Evolutionary conservation across 2,113 vertebrate species (phyloP).

Genomic region (Sceloporus tristichus): DNA sequence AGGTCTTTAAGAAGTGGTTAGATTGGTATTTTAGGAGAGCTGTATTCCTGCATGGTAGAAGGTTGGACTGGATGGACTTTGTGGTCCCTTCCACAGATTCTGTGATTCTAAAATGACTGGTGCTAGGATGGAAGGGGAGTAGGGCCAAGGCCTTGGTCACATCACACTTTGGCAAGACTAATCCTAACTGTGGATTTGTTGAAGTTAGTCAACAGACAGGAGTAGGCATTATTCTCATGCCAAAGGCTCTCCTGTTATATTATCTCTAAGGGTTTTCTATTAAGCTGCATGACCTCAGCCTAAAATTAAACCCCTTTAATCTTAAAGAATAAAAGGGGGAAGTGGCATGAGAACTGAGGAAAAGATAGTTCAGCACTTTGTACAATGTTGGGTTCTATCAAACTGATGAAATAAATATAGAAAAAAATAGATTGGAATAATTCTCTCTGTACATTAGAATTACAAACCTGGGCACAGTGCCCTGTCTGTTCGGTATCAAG

Average conservation of each 20-base stretch:
- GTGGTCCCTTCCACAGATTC: no score
- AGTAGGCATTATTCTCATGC: background rate
- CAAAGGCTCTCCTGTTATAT: background rate
- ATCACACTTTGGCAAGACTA: background rate
- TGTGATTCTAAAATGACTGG: background rate
- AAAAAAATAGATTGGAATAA: background rate
- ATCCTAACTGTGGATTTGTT: background rate
- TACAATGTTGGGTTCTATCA: background rate
- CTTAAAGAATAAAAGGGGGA: background rate
- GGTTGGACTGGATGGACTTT: no score
- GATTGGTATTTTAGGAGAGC: no score
- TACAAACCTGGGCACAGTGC: background rate
- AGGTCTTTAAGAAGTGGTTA: no score
- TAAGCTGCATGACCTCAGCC: background rate
- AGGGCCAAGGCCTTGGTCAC: background rate
- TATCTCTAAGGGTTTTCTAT: background rate
- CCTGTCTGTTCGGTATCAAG: background rate
- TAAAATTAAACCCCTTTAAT: background rate
- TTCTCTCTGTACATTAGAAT: background rate
- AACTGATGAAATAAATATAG: background rate
- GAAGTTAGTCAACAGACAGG: background rate
- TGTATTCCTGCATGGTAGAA: no score
- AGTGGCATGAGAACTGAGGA: background rate
- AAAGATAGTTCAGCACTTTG: background rate
- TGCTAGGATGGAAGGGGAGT: no score